Percentiles rank a stretch among this genome's conserved stretches.
Conservation (phyloP, 2,113 vertebrate genomes). For the Mormyrus iriodes region DNA sequence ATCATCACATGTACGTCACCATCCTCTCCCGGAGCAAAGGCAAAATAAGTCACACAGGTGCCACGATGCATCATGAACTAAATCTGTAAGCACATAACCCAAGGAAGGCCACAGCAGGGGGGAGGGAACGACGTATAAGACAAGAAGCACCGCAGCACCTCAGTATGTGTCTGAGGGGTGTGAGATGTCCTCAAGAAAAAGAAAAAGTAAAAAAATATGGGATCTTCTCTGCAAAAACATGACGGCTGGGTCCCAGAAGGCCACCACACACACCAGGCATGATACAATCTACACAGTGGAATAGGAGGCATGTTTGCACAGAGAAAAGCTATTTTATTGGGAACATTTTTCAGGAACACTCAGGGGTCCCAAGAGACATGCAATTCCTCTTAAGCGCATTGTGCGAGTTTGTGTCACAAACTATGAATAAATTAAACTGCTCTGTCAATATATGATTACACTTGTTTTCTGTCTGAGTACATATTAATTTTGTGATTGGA, state of each 20-base stretch:
- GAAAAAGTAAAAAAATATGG: neutral
- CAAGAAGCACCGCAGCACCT: neutral
- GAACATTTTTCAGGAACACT: neutral
- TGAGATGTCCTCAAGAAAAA: neutral
- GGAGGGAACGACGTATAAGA: neutral
- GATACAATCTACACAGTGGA: neutral
- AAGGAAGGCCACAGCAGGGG: neutral
- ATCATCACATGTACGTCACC: neutral
- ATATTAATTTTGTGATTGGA: neutral
- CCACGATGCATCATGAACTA: neutral
- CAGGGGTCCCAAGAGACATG: too few species aligned
- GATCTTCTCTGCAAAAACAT: neutral
- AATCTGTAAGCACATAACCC: neutral
- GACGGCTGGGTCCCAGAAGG: neutral
- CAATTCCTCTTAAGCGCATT: neutral
- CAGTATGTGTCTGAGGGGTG: neutral
- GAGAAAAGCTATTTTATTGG: neutral
- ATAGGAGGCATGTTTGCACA: neutral
- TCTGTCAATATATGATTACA: constrained; percentile 10
- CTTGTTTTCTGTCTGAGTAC: constrained; percentile 4
- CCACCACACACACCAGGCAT: neutral
- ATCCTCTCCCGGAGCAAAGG: neutral
- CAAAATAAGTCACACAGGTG: neutral
- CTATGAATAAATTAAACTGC: constrained; percentile 10
- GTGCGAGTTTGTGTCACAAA: constrained; percentile 6